Evolutionary conservation across 2,797 vertebrate species (phyloP).

Genomic region (Tiaroga cobitis): DNA sequence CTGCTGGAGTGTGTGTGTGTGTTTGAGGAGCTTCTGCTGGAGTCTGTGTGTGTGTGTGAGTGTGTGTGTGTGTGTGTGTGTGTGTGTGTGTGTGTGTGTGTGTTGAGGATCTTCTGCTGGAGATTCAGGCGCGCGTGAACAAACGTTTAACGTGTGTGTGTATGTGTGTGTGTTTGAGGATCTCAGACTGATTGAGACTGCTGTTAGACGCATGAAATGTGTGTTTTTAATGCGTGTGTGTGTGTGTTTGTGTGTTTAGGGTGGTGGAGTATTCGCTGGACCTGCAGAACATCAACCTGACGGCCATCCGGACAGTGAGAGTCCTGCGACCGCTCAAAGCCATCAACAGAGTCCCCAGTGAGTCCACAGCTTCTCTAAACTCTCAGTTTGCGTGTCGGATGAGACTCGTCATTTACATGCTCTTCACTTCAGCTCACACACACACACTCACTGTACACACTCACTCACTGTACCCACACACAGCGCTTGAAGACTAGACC

Average conservation of each 20-base stretch:
- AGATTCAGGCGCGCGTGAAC: too few relatives aligned
- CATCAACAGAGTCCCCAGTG: slow-evolving; percentile 97
- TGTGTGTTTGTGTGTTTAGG: slow-evolving; percentile 71
- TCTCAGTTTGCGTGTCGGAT: too few relatives aligned
- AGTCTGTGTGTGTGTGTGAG: too few relatives aligned
- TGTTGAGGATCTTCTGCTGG: background rate
- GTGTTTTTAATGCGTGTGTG: background rate
- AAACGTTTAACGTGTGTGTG: too few relatives aligned
- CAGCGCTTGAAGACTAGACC: background rate
- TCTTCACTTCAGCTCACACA: too few relatives aligned
- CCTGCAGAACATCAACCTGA: slow-evolving; percentile 95
- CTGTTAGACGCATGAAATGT: background rate
- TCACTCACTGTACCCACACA: too few relatives aligned
- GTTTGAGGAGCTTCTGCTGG: background rate
- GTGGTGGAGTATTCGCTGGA: slow-evolving; percentile 97
- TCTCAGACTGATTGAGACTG: background rate
- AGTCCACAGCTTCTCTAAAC: slow-evolving; percentile 70
- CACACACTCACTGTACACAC: background rate
- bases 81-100: background rate
- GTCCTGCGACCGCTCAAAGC: slow-evolving; percentile 96
- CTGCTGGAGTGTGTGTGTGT: background rate
- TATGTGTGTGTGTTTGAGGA: background rate
- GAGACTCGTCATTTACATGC: too few relatives aligned
- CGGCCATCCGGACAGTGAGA: slow-evolving; percentile 94
- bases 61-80: too few relatives aligned